Evolutionary conservation across 2,797 vertebrate species (phyloP), one percentile per base, ranked within the genome.

Genomic region (Halcyon smyrnensis): DNA sequence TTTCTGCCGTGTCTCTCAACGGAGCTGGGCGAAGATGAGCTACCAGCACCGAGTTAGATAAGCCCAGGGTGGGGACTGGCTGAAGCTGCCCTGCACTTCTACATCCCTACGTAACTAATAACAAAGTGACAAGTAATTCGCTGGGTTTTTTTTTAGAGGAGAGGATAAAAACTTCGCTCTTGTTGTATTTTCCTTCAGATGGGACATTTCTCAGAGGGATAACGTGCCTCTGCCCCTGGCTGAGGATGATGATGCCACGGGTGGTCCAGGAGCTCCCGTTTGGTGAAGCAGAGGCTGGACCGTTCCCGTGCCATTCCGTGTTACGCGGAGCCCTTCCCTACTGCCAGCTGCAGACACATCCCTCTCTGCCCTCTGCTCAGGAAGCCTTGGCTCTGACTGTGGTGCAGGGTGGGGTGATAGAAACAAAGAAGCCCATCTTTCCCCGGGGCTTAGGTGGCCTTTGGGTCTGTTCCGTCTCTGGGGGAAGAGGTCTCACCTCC

Each of bases 201-300:
- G 28, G 46, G 84, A 30, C 27, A 6, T 60, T 94, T 70, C 59
- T 68, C 70, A 48, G 91, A 39, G 28, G 1, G 9, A 14, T 45
- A 43, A 30, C 5, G 3, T n/a, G 75, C 21, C 32, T n/a, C 34
- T 37, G 34, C 63, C 87, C 65, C 54, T 34, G 25, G 32, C 25
- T 2, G 12, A 32, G 36, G 19, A 23, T 0, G 4, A 32, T 1
- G 9, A 54, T 48, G 54, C 46, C 0, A 2, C 1, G 1, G 48
- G 50, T 0, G 2, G 16, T 3, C 3, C 1, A 4, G 37, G 25
- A 8, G 37, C 0, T 37, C 39, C 41, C 5, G 0, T 18, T 25
- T 0, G 2, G n/a, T 23, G 11, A 45, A 71, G 43, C 27, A 21
- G 57, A 32, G 63, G 57, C 50, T 89, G 85, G 69, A 23, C 51